Percentiles rank a stretch among this genome's conserved stretches.
These are phyloP conservation scores for Proisotoma minuta DNA, from an alignment of 2,888 invertebrate species.

Conservation along the genomic window DNA sequence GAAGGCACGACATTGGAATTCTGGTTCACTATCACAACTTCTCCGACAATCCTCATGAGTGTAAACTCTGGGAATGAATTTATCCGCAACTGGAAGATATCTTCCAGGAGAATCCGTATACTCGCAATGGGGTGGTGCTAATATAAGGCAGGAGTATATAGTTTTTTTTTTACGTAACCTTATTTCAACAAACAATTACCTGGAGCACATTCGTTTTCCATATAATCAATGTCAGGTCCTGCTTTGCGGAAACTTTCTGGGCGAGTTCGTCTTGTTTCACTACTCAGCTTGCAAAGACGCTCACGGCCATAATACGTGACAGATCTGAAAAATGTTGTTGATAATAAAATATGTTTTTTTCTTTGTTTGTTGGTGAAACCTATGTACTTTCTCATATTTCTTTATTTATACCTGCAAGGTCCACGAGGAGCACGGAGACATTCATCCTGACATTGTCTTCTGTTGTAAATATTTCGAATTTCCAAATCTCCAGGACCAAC, in stretches of 20 bases:
- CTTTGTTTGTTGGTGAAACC: not conserved
- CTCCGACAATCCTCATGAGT: conserved; percentile 51
- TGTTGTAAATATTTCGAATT: conserved; percentile 51
- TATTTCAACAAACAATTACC: conserved; percentile 49
- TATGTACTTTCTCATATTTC: not conserved
- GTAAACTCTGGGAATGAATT: conserved; percentile 50
- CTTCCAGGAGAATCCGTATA: conserved; percentile 51
- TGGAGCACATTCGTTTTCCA: conserved; percentile 57
- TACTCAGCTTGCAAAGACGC: conserved; percentile 53
- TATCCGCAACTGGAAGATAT: conserved; percentile 52
- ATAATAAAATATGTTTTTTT: not conserved
- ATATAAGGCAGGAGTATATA: not conserved
- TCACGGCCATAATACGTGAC: conserved; percentile 54
- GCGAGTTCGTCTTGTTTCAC: conserved; percentile 55
- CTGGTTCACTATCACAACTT: conserved; percentile 52
- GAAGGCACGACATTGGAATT: conserved; percentile 52
- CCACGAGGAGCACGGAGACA: conserved; percentile 54
- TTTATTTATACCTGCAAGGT: conserved; percentile 50
- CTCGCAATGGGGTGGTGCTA: conserved; percentile 53
- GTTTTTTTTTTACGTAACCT: not conserved
- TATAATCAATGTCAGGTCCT: conserved; percentile 54
- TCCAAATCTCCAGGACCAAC: conserved; percentile 53
- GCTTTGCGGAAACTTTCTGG: conserved; percentile 53
- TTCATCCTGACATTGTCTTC: conserved; percentile 54
- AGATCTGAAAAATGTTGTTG: conserved; percentile 50